Base-by-base conservation (phyloP, 2,797 vertebrate genomes). In the Tenualosa ilisha region DNA sequence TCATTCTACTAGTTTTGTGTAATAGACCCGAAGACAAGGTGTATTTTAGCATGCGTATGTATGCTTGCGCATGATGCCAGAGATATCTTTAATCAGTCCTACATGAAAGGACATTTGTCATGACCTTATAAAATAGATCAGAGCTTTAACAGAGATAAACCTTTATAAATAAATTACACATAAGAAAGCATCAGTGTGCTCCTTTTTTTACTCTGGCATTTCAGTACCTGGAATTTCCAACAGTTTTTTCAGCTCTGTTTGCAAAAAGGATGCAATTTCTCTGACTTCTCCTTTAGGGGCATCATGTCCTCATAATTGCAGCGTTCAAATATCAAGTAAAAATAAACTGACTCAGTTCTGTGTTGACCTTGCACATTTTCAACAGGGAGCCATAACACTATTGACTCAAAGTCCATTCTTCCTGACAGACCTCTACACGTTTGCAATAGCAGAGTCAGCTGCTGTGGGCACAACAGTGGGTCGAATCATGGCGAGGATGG, bases 391-490 rank as follows among this genome's bases (percentile, higher is more conserved):
- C 26, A 37, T 72, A 72, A 72, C 13, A 37, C 12, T 72, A 15
- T 17, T 72, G 26, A 72, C 65, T 72, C 65, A 17, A 4, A 40
- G 26, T 37, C 26, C 12, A 37, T 37, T 31, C 5, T 17, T 15
- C 31, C n/a, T 72, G n/a, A 8, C 88, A 99, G 97, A 96, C 88
- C 90, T 96, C 26, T 99, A 98, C 89, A 93, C 96, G 6, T 96
- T 99, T 84, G 92, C 90, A 0, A 81, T 99, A 63, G 95, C 95
- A n/a, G 98, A 99, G 93, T 94, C 94, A 1, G 93, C 97, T 53
- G 90, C 93, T 0, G 84, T 94, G 68, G 97, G 97, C 83, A 96
- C 95, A 22, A 96, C 94, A 0, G 85, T 99, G 86, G 98, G 98
- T 79, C 94, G 92, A 91, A 92, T 99, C 81, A 93, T 94, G 17